phyloP scores from a whole-genome alignment of 2,797 vertebrate species.

The Sarcophilus harrisii region DNA sequence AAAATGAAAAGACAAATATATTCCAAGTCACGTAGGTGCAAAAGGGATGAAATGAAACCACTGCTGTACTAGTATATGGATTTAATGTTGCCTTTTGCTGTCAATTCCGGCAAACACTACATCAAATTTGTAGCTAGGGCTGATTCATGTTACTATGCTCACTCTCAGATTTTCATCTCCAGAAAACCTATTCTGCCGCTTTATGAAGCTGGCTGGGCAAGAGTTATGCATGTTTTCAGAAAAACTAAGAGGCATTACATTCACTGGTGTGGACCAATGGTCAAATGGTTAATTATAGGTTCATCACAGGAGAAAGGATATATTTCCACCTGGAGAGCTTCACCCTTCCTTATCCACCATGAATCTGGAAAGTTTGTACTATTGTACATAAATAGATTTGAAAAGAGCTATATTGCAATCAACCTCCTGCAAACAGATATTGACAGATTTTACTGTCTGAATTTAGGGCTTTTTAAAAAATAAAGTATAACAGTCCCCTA shows the following conservation, averaged over 20 bases:
- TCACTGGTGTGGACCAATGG: slow-evolving; percentile 55
- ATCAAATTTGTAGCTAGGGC: slow-evolving; percentile 68
- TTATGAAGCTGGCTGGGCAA: slow-evolving; percentile 66
- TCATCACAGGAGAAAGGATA: slow-evolving; percentile 38
- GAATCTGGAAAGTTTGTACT: slow-evolving; percentile 18
- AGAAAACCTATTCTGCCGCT: slow-evolving; percentile 67
- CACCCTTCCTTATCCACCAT: slow-evolving; percentile 10
- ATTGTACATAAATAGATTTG: slow-evolving; percentile 12
- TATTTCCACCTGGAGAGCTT: slow-evolving; percentile 63
- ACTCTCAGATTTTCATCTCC: slow-evolving; percentile 67
- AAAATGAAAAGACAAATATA: slow-evolving; percentile 75
- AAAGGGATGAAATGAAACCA: slow-evolving; percentile 71
- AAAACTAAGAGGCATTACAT: slow-evolving; percentile 59
- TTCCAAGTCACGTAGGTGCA: slow-evolving; percentile 67
- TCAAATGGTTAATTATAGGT: slow-evolving; percentile 71
- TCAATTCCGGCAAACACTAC: slow-evolving; percentile 72
- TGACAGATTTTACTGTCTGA: slow-evolving; percentile 41
- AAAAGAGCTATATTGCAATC: slow-evolving; percentile 26
- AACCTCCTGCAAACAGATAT: slow-evolving; percentile 32
- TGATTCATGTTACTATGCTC: slow-evolving; percentile 66
- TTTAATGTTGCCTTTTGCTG: slow-evolving; percentile 75
- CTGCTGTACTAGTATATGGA: slow-evolving; percentile 59
- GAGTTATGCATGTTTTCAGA: slow-evolving; percentile 66
- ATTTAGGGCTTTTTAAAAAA: slow-evolving; percentile 59
- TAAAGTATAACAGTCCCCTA: not conserved